Evolutionary conservation across 2,888 invertebrate genomes (phyloP).

Genomic region (Zhuqinia jingwanae): DNA sequence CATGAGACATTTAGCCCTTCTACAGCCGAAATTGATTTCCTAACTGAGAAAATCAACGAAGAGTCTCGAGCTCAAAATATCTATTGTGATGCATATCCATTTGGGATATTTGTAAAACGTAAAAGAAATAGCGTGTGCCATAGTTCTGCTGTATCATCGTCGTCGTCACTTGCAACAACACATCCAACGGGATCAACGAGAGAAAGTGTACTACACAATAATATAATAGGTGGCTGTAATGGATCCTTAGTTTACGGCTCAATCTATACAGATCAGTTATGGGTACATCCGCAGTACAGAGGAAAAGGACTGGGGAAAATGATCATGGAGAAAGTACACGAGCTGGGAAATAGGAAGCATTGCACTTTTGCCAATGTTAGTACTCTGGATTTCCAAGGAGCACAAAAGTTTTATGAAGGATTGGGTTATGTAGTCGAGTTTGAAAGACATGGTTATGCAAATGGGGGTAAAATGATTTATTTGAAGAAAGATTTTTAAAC

Average conservation of each 20-base stretch:
- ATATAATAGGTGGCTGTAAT: slow-evolving; percentile 70
- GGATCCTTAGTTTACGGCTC: slow-evolving; percentile 70
- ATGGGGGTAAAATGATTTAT: slow-evolving; percentile 69
- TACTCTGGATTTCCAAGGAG: slow-evolving; percentile 72
- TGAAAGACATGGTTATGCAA: slow-evolving; percentile 64
- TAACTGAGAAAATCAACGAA: slow-evolving; percentile 72
- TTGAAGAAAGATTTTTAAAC: slow-evolving; percentile 65
- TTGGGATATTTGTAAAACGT: slow-evolving; percentile 63
- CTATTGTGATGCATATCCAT: slow-evolving; percentile 67
- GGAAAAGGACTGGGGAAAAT: slow-evolving; percentile 70
- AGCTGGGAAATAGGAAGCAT: slow-evolving; percentile 53
- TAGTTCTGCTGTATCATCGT: neutral
- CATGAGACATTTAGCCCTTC: slow-evolving; percentile 62
- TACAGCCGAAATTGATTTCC: slow-evolving; percentile 66
- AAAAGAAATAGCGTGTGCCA: neutral
- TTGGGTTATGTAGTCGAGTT: slow-evolving; percentile 69
- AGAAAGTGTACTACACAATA: neutral
- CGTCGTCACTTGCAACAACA: neutral
- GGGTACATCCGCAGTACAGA: slow-evolving; percentile 60
- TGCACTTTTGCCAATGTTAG: slow-evolving; percentile 67
- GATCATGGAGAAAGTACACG: slow-evolving; percentile 72
- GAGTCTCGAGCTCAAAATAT: slow-evolving; percentile 69
- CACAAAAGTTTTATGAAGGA: slow-evolving; percentile 68
- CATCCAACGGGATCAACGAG: slow-evolving; percentile 4
- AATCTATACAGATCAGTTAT: slow-evolving; percentile 73